A percentile compares a stretch with the other conserved stretches of the same genome.
These are phyloP conservation scores for Noctua janthe DNA, from an alignment of 2,888 invertebrate genomes.

Conservation along the genomic window DNA sequence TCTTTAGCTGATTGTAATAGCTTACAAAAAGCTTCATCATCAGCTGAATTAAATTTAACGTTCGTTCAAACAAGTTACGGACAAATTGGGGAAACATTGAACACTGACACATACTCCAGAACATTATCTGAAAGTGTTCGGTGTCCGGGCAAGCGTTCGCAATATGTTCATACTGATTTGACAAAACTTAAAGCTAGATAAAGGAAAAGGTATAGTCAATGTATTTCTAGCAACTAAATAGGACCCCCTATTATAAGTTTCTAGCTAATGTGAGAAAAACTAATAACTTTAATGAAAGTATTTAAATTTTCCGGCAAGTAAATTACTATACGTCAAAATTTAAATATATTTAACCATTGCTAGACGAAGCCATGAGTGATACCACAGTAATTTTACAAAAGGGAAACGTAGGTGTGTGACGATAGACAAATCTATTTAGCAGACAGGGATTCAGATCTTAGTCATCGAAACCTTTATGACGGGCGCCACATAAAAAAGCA, in stretches of 20 bases:
- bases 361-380: background rate
- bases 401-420: background rate
- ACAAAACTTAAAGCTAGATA: background rate
- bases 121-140: background rate
- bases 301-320: background rate
- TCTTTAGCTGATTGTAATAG: slow-evolving; percentile 20
- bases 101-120: background rate
- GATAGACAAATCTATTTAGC: background rate
- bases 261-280: background rate
- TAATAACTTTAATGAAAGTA: background rate
- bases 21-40: background rate
- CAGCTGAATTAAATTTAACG: background rate
- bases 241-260: too few species aligned
- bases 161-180: background rate
- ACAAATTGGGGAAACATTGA: background rate
- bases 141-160: too few species aligned
- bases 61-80: background rate
- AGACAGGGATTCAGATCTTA: background rate
- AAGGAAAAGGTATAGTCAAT: background rate
- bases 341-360: background rate
- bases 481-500: slow-evolving; percentile 20
- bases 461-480: slow-evolving; percentile 1
- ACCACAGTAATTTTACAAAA: background rate
- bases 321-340: background rate
- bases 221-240: background rate